Conservation (phyloP, 2,888 invertebrate species). For the Agrochola lychnidis region DNA sequence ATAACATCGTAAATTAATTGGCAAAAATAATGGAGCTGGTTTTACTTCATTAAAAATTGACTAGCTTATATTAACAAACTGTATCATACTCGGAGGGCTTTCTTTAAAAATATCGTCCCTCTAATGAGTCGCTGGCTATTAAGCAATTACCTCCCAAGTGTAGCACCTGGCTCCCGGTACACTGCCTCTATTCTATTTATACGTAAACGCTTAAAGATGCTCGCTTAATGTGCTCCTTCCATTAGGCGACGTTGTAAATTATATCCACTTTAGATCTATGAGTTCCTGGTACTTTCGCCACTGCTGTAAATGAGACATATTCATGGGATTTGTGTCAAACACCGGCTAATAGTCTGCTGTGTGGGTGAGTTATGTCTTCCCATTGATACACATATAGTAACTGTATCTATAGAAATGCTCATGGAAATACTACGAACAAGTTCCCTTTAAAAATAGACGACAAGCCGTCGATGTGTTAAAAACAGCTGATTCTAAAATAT, state of each 20-base stretch:
- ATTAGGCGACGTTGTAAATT: slow-evolving; percentile 88
- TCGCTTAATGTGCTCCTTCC: slow-evolving; percentile 88
- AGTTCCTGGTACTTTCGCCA: slow-evolving; percentile 79
- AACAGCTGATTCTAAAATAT: slow-evolving; percentile 73
- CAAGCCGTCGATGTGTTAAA: slow-evolving; percentile 56
- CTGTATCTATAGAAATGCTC: neutral
- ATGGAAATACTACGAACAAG: slow-evolving; percentile 7
- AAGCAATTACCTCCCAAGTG: slow-evolving; percentile 80
- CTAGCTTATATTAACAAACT: slow-evolving; percentile 46
- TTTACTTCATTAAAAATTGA: slow-evolving; percentile 34
- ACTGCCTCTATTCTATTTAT: slow-evolving; percentile 85
- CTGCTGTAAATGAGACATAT: slow-evolving; percentile 65
- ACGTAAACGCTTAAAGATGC: slow-evolving; percentile 85
- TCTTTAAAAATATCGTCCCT: slow-evolving; percentile 73
- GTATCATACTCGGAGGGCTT: slow-evolving; percentile 57
- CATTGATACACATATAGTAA: slow-evolving; percentile 36
- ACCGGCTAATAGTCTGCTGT: slow-evolving; percentile 39
- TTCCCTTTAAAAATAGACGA: slow-evolving; percentile 16
- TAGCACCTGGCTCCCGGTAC: slow-evolving; percentile 82
- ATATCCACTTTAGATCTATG: slow-evolving; percentile 82
- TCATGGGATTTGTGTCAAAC: slow-evolving; percentile 62
- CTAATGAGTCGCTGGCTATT: slow-evolving; percentile 82
- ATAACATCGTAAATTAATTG: slow-evolving; percentile 12
- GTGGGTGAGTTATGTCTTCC: slow-evolving; percentile 45
- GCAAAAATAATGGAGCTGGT: slow-evolving; percentile 20